These are phyloP conservation scores for Pseudococcus jackbeardsleyi DNA, from an alignment of 2,888 invertebrate genomes.

Conservation along the genomic window DNA sequence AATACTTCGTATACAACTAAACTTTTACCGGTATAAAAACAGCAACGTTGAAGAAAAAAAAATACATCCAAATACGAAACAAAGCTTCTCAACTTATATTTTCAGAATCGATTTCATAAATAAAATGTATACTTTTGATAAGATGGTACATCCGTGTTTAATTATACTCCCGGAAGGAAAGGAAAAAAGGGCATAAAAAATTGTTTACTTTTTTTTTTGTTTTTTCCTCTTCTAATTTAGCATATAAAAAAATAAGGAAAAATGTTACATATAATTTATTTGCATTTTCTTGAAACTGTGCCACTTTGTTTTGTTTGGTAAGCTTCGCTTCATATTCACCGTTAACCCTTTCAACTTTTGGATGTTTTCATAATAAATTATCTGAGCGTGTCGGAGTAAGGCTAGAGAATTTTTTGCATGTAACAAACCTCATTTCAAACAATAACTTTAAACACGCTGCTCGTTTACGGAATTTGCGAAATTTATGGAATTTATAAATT, in stretches of 20 bases:
- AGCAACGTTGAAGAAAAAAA: background rate
- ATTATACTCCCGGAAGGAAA: background rate
- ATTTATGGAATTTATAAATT: constrained; percentile 31
- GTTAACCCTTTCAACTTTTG: constrained; percentile 54
- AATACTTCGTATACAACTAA: background rate
- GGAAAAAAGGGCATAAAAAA: background rate
- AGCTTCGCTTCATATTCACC: constrained; percentile 43
- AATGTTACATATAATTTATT: constrained; percentile 49
- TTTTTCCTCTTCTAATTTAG: constrained; percentile 3
- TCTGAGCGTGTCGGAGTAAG: constrained; percentile 4
- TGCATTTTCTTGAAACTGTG: constrained; percentile 49
- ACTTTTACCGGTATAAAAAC: constrained; percentile 10
- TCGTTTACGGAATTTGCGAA: constrained; percentile 28
- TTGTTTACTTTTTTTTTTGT: background rate
- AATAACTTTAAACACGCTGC: constrained; percentile 30
- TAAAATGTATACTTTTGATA: background rate
- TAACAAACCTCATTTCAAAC: constrained; percentile 32
- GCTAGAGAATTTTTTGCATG: constrained; percentile 12
- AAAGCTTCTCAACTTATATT: background rate
- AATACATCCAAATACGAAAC: background rate
- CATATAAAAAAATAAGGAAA: constrained; percentile 54
- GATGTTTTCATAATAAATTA: constrained; percentile 53
- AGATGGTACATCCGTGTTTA: background rate
- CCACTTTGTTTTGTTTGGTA: constrained; percentile 46
- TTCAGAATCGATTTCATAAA: background rate